These are phyloP conservation scores for Eupithecia dodoneata DNA, from an alignment of 2,888 invertebrate species.

Conservation along the genomic window DNA sequence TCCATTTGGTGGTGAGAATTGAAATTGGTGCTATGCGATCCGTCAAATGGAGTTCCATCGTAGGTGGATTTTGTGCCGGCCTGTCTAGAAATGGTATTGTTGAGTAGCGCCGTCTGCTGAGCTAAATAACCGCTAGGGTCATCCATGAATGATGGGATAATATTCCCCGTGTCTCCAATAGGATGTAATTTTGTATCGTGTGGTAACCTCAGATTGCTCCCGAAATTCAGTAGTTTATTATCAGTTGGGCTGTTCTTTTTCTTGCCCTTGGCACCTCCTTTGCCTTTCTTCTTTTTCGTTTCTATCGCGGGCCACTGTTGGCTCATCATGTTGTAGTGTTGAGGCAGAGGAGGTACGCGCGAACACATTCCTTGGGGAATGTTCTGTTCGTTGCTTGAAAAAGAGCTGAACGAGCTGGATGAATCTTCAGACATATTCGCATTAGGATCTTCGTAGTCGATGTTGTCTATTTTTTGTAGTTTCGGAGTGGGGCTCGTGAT, in stretches of 20 bases:
- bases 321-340: slow-evolving; percentile 82
- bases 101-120: slow-evolving; percentile 94
- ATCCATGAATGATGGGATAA: slow-evolving; percentile 93
- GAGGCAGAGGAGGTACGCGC: slow-evolving; percentile 89
- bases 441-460: slow-evolving; percentile 70
- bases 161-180: slow-evolving; percentile 79
- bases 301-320: slow-evolving; percentile 78
- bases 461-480: slow-evolving; percentile 65
- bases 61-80: slow-evolving; percentile 72
- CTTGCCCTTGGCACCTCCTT: slow-evolving; percentile 81
- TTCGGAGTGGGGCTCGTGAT: slow-evolving; percentile 70
- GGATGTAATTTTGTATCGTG: slow-evolving; percentile 73
- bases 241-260: slow-evolving; percentile 72
- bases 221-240: slow-evolving; percentile 63
- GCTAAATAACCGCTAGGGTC: slow-evolving; percentile 96
- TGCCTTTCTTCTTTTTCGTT: slow-evolving; percentile 81
- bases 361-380: slow-evolving; percentile 85
- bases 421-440: slow-evolving; percentile 72
- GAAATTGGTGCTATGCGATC: slow-evolving; percentile 52
- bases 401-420: slow-evolving; percentile 63
- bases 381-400: slow-evolving; percentile 64
- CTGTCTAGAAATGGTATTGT: slow-evolving; percentile 91
- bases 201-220: slow-evolving; percentile 64
- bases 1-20: slow-evolving; percentile 62
- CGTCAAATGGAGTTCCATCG: slow-evolving; percentile 67